Evolutionary conservation across 1,140 invertebrate species (phyloP).

Genomic region (Magallana angulata): DNA sequence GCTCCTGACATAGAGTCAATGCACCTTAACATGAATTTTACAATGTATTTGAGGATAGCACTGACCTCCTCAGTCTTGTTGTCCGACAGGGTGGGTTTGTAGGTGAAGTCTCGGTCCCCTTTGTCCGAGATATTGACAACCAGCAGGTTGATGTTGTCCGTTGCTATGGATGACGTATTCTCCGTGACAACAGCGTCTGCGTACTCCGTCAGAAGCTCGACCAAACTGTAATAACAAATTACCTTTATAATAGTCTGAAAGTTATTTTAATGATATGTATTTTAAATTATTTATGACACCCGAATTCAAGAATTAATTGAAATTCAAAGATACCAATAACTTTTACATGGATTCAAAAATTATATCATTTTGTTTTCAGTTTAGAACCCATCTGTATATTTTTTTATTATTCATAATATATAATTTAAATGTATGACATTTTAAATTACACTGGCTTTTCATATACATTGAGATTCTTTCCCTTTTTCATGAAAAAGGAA

Average conservation of each 20-base stretch:
- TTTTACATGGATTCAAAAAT: neutral
- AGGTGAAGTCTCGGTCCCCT: neutral
- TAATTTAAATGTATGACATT: neutral
- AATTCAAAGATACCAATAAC: neutral
- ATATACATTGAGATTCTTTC: neutral
- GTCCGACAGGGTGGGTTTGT: neutral
- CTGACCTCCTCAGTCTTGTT: constrained; percentile 18
- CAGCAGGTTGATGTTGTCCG: constrained; percentile 64
- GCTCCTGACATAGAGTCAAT: too few species aligned
- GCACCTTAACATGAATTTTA: too few species aligned
- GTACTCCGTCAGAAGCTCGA: constrained; percentile 62
- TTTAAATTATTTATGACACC: too few species aligned
- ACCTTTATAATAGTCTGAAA: neutral
- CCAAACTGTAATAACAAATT: constrained; percentile 51
- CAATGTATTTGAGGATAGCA: neutral
- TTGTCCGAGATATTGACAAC: constrained; percentile 58
- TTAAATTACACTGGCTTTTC: neutral
- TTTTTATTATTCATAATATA: neutral
- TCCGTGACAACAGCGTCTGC: constrained; percentile 53
- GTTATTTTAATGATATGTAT: neutral
- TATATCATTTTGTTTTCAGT: neutral
- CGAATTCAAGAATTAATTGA: too few species aligned
- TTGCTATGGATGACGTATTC: constrained; percentile 56
- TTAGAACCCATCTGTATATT: neutral
- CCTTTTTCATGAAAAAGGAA: too few species aligned